Percentiles rank a stretch among this genome's conserved stretches.
Conservation (phyloP, 2,113 vertebrate genomes). For the human region GRCh38 chr6:1527501-1528000, state of each 20-base stretch:
- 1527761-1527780: accelerated
- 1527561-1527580: background rate
- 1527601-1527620: background rate
- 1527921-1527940: background rate
- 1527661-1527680: background rate
- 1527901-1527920: background rate
- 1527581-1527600: background rate
- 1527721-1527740: accelerated
- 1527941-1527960: background rate
- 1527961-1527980: background rate
- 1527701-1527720: background rate
- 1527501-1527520: background rate
- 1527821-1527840: background rate
- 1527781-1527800: background rate
- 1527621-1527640: accelerated
- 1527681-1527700: background rate
- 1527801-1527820: background rate
- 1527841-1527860: background rate
- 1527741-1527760: too few species aligned
- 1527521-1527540: background rate
- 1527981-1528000: background rate
- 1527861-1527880: too few species aligned
- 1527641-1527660: background rate
- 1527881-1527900: background rate
- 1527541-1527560: background rate